phyloP scores from a whole-genome alignment of 2,888 invertebrate genomes.

The Cremastinae sp. region DNA sequence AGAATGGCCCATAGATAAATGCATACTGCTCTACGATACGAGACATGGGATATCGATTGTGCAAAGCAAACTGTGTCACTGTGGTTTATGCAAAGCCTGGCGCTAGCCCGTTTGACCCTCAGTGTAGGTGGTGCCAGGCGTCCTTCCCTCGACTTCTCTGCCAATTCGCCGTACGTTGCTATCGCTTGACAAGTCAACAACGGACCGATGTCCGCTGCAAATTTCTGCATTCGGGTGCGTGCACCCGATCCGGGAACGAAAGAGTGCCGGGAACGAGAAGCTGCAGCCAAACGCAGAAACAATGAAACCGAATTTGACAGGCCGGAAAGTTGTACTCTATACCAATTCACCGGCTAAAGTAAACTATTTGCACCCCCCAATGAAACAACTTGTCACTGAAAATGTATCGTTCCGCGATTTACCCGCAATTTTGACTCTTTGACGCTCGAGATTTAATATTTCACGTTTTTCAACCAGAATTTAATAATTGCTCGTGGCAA shows the following conservation, averaged over 20 bases:
- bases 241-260: constrained; percentile 4
- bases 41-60: constrained; percentile 68
- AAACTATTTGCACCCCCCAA: not conserved
- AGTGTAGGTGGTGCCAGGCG: too few relatives aligned
- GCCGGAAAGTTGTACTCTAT: constrained; percentile 21
- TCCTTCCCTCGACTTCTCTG: constrained; percentile 26
- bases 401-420: too few relatives aligned
- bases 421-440: not conserved
- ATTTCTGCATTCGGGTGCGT: constrained; percentile 10
- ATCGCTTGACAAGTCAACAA: constrained; percentile 65
- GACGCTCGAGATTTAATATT: too few relatives aligned
- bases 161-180: constrained; percentile 17
- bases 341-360: constrained; percentile 23
- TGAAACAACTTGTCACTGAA: too few relatives aligned
- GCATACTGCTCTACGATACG: constrained; percentile 53
- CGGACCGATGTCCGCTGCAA: constrained; percentile 32
- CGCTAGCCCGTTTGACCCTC: constrained; percentile 47
- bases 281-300: constrained; percentile 33
- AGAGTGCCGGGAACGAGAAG: constrained; percentile 41
- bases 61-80: constrained; percentile 68
- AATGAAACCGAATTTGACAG: constrained; percentile 38
- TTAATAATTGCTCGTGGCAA: too few relatives aligned
- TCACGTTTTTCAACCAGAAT: too few relatives aligned
- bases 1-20: constrained; percentile 27
- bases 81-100: constrained; percentile 66